Evolutionary conservation across 2,113 vertebrate species (phyloP).

Genomic region (Tiliqua scincoides): DNA sequence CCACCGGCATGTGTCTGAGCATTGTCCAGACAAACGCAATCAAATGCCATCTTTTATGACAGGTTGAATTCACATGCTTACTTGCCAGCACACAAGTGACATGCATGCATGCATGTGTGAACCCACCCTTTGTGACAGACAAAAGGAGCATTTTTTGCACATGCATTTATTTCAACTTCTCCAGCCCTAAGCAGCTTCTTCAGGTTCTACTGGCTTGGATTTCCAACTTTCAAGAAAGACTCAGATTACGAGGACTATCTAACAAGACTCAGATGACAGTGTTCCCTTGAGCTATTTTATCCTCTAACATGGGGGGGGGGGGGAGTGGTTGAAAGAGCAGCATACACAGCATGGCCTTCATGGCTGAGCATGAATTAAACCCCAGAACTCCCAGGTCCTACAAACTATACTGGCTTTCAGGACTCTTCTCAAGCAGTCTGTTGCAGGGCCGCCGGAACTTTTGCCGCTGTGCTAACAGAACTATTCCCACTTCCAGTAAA

Average conservation of each 20-base stretch:
- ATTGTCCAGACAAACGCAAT: neutral
- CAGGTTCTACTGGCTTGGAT: neutral
- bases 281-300: neutral
- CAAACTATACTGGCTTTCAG: accelerated
- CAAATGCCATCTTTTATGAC: neutral
- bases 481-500: neutral
- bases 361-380: neutral
- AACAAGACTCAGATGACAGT: neutral
- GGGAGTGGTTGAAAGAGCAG: neutral
- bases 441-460: neutral
- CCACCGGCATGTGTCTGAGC: neutral
- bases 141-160: neutral
- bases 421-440: neutral
- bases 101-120: neutral
- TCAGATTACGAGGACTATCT: too few relatives aligned
- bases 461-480: neutral
- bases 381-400: neutral
- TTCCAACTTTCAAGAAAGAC: too few relatives aligned
- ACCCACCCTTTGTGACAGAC: neutral
- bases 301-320: too few relatives aligned
- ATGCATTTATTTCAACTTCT: neutral
- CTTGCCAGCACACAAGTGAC: too few relatives aligned
- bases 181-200: neutral
- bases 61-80: neutral
- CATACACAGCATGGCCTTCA: neutral